Conservation (phyloP, 1,140 invertebrate species). For the Drosophila cardini region DNA sequence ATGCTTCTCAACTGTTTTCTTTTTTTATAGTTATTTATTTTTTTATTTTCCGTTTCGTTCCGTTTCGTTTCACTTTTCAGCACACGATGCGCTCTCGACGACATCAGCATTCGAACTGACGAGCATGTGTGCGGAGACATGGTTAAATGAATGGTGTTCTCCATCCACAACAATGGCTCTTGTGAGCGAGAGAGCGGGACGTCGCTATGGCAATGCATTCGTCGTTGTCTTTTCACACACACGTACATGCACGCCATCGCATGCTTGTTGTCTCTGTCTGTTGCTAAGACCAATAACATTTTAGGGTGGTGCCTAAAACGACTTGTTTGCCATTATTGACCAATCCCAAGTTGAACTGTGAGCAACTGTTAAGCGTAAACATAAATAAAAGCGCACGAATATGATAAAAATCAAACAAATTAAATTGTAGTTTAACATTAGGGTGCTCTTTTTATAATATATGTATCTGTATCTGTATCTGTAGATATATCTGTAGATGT, state of each 20-base stretch:
- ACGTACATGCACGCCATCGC: neutral
- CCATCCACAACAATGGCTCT: neutral
- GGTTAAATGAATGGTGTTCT: slow-evolving; percentile 61
- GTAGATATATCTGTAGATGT: neutral
- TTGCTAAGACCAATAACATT: slow-evolving; percentile 22
- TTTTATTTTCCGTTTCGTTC: slow-evolving; percentile 19
- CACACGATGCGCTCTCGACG: slow-evolving; percentile 65
- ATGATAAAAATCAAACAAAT: slow-evolving; percentile 32
- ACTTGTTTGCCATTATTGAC: slow-evolving; percentile 6
- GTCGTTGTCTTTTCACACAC: neutral
- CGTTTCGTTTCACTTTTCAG: slow-evolving; percentile 17
- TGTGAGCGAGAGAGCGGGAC: slow-evolving; percentile 16
- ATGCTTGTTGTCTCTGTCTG: neutral
- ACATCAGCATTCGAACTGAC: slow-evolving; percentile 56
- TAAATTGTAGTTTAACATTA: slow-evolving; percentile 16
- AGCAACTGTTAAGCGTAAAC: neutral
- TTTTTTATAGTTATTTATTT: slow-evolving; percentile 21
- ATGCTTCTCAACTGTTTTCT: slow-evolving; percentile 1
- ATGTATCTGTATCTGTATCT: neutral
- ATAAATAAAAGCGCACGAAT: slow-evolving; percentile 13
- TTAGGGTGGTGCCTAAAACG: slow-evolving; percentile 23
- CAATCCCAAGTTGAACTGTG: slow-evolving; percentile 35
- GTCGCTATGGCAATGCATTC: neutral
- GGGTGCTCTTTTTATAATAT: slow-evolving; percentile 19
- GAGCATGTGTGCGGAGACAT: slow-evolving; percentile 47